Percentiles rank a stretch among this genome's conserved stretches.
Conservation (phyloP, 2,797 vertebrate genomes). For the Eurystomus glaucurus region DNA sequence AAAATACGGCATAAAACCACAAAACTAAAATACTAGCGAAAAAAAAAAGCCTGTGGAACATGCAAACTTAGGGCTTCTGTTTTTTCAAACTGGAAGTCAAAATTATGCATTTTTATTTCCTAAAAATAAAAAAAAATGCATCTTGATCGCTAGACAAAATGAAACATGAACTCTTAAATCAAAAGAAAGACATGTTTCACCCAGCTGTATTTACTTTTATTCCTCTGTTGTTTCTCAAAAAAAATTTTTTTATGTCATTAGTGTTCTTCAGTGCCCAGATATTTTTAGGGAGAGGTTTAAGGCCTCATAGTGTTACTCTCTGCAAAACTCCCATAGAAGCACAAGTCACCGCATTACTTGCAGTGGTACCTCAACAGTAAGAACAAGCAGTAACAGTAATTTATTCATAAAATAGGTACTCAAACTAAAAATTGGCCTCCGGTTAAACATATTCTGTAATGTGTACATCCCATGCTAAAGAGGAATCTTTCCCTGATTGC, state of each 20-base stretch:
- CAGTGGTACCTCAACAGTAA: not conserved
- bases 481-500: not conserved
- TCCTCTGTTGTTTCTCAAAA: not conserved
- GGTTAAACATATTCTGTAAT: not conserved
- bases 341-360: not conserved
- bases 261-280: not conserved
- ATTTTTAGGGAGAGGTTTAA: not conserved
- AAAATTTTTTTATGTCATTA: not conserved
- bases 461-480: not conserved
- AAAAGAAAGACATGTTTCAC: conserved; percentile 12
- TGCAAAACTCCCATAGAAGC: not conserved
- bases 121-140: conserved; percentile 16
- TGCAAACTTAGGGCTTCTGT: not conserved
- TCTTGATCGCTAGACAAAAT: conserved; percentile 29
- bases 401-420: not conserved
- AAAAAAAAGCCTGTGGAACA: not conserved
- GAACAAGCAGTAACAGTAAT: not conserved
- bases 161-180: not conserved
- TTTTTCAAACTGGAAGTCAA: not conserved
- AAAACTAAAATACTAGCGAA: not conserved
- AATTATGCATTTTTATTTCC: not conserved
- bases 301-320: not conserved
- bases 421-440: not conserved
- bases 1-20: fast-evolving
- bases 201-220: not conserved